Evolutionary conservation across 2,888 invertebrate genomes (phyloP).

Genomic region (Hyppa rectilinea): DNA sequence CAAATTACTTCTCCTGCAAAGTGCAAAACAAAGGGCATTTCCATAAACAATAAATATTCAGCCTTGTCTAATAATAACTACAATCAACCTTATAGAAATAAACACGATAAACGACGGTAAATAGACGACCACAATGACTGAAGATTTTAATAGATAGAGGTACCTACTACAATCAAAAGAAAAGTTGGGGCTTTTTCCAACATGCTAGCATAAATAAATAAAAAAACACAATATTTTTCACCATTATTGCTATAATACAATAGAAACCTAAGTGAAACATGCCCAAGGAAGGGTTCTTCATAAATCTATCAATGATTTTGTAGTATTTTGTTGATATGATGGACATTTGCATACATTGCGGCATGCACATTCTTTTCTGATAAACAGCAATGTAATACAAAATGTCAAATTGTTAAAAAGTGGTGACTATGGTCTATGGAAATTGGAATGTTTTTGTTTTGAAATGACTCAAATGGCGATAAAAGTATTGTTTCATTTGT

Average conservation of each 20-base stretch:
- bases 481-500: slow-evolving; percentile 79
- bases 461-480: slow-evolving; percentile 73
- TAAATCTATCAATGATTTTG: background rate
- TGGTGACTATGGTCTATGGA: slow-evolving; percentile 54
- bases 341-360: slow-evolving; percentile 41
- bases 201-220: background rate
- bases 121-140: too few relatives aligned
- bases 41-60: slow-evolving; percentile 53
- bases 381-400: slow-evolving; percentile 42
- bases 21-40: slow-evolving; percentile 50
- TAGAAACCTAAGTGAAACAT: background rate
- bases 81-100: slow-evolving; percentile 6
- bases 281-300: background rate
- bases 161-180: background rate
- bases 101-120: accelerated
- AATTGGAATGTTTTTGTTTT: slow-evolving; percentile 75
- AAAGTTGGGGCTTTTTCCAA: background rate
- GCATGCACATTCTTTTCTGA: accelerated
- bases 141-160: background rate
- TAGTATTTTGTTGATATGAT: too few relatives aligned
- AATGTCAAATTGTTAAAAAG: slow-evolving; percentile 23
- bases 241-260: background rate
- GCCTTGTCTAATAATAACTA: slow-evolving; percentile 13
- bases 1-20: slow-evolving; percentile 44
- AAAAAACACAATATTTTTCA: background rate